These are phyloP conservation scores for Anodontia alba DNA, from an alignment of 2,888 invertebrate genomes.

Conservation along the genomic window DNA sequence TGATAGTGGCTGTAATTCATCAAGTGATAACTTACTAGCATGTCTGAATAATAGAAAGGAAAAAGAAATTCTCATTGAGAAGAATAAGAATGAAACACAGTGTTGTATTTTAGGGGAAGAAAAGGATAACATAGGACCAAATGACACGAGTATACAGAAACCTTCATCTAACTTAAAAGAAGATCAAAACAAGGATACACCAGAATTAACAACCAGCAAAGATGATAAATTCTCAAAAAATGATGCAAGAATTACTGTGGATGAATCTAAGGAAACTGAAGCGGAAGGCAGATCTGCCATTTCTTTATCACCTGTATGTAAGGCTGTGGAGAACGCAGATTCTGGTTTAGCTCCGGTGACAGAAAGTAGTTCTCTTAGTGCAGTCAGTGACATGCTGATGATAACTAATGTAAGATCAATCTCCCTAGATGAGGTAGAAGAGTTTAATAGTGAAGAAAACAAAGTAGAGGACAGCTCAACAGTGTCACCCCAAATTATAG, in stretches of 20 bases:
- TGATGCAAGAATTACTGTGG: no score
- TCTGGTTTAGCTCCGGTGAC: background rate
- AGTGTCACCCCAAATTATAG: background rate
- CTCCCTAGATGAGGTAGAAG: constrained; percentile 17
- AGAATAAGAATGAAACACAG: no score
- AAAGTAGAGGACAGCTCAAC: background rate
- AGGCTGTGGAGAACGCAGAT: background rate
- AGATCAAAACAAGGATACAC: no score
- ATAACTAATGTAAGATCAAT: constrained; percentile 52
- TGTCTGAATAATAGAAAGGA: background rate
- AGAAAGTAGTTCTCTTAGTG: background rate
- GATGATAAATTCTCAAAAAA: no score
- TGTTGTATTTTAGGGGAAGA: background rate
- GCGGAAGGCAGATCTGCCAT: background rate
- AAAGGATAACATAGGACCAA: background rate
- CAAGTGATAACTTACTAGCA: background rate
- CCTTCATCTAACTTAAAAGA: background rate
- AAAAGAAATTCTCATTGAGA: background rate
- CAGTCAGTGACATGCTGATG: constrained; percentile 29
- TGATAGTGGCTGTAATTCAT: background rate
- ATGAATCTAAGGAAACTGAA: no score
- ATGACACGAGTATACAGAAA: background rate
- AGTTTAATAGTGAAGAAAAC: background rate
- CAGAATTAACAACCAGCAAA: no score
- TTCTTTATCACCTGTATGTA: background rate